These are phyloP conservation scores for Sebastes matsubarae DNA, from an alignment of 2,797 vertebrate species.

Conservation along the genomic window DNA sequence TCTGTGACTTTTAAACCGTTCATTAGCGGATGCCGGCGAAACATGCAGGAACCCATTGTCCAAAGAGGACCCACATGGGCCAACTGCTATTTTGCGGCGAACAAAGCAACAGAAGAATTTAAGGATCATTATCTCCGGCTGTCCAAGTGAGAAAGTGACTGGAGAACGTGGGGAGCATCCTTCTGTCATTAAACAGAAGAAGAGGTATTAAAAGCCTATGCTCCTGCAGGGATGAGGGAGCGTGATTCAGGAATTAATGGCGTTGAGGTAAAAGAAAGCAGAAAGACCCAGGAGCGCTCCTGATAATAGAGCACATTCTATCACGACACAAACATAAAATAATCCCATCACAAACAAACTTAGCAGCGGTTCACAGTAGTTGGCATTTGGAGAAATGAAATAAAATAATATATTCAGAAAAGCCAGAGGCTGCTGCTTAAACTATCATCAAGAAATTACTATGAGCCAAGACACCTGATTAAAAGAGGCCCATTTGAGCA, in stretches of 20 bases:
- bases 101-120: slow-evolving; percentile 41
- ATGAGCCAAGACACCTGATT: slow-evolving; percentile 25
- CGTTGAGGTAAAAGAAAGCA: slow-evolving; percentile 10
- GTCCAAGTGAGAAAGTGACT: slow-evolving; percentile 49
- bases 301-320: slow-evolving; percentile 8
- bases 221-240: slow-evolving; percentile 10
- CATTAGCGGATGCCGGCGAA: slow-evolving; percentile 45
- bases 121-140: slow-evolving; percentile 62
- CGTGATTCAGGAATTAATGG: slow-evolving; percentile 12
- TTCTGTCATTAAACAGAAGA: slow-evolving; percentile 25
- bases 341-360: slow-evolving; percentile 3
- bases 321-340: not conserved
- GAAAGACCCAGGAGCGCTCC: not conserved
- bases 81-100: not conserved
- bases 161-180: slow-evolving; percentile 9
- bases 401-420: not conserved
- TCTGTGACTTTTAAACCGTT: slow-evolving; percentile 51
- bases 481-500: slow-evolving; percentile 20
- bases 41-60: slow-evolving; percentile 23
- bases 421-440: slow-evolving; percentile 20
- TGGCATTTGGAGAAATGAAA: slow-evolving; percentile 19
- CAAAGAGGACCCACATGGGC: slow-evolving; percentile 25
- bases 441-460: slow-evolving; percentile 31
- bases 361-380: not conserved
- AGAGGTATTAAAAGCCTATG: slow-evolving; percentile 2